Base-by-base conservation (phyloP, 1,140 invertebrate species). In the Pogonomyrmex barbatus region DNA sequence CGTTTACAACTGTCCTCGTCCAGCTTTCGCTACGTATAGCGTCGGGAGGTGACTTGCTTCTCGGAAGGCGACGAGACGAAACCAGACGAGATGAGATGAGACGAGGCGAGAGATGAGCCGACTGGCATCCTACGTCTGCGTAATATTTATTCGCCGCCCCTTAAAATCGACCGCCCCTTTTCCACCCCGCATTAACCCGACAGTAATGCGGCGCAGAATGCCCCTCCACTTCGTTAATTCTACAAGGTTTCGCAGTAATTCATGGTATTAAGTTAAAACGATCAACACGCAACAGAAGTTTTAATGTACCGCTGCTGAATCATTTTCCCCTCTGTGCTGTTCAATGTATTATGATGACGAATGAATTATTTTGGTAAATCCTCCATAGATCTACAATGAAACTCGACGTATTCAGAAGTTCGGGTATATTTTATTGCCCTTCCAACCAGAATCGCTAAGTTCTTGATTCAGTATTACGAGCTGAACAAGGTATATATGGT, bases 1-100 rank as follows among this genome's bases (percentile, higher is more conserved):
- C 86, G 67, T 87, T 87, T 85, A 63, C 73, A 62, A 62, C 54
- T 58, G 63, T 85, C 86, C 62, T 84, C 70, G 82, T 82, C 63
- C 68, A 52, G 60, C 47, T 52, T 33, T 68, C 58, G 60, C 45
- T 52, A 17, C 30, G 52, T 65, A 65, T 52, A 9, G 36, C 52
- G 47, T 39, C 52, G n/a, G n/a, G 24, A 24, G 24, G 54, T 24
- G 24, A 47, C 12, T 52, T 73, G 52, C 36, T 56, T 39, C 60
- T 79, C 45, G 47, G 60, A 67, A 52, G 76, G 76, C 45, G 62
- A 39, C 60, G 60, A 52, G 33, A 79, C 33, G 76, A 33, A 42
- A 47, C 30, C 17, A 33, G 60, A 8, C 10, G 58, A 14, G 56
- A 36, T 10, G 30, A 45, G 14, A 77, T 6, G 14, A 54, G 50